phyloP scores from a whole-genome alignment of 1,140 invertebrate genomes.

The Pomacea maculata region DNA sequence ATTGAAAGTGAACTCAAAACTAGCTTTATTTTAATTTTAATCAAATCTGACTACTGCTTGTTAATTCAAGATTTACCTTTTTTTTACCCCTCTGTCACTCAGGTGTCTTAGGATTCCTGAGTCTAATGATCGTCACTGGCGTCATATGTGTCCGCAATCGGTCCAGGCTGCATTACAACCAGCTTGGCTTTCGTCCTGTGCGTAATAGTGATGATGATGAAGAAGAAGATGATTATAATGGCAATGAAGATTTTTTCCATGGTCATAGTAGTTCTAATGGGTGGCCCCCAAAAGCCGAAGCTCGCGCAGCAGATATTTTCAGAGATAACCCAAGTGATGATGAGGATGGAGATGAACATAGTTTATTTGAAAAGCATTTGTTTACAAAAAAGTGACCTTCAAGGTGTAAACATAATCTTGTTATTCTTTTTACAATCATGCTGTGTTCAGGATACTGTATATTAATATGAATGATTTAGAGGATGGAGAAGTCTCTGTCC shows the following conservation, averaged over 20 bases:
- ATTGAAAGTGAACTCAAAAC: no score
- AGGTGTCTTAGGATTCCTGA: constrained; percentile 35
- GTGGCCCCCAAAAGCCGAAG: background rate
- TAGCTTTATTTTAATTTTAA: no score
- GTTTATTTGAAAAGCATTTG: constrained; percentile 14
- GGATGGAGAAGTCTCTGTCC: no score
- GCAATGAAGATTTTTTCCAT: background rate
- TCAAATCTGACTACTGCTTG: no score
- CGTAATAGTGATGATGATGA: constrained; percentile 39
- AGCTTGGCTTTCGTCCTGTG: constrained; percentile 45
- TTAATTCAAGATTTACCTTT: background rate
- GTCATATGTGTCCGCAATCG: constrained; percentile 37
- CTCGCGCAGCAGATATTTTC: background rate
- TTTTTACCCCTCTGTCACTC: constrained; percentile 5
- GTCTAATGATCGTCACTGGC: constrained; percentile 41
- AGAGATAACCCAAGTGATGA: constrained; percentile 16
- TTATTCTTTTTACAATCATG: no score
- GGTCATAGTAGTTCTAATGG: background rate
- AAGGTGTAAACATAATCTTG: no score
- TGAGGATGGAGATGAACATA: constrained; percentile 9
- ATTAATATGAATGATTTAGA: no score
- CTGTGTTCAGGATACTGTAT: no score
- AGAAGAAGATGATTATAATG: constrained; percentile 23
- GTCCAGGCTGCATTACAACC: constrained; percentile 27
- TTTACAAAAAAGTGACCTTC: background rate